phyloP scores from a whole-genome alignment of 1,140 invertebrate species.

The Lordiphosa collinella region DNA sequence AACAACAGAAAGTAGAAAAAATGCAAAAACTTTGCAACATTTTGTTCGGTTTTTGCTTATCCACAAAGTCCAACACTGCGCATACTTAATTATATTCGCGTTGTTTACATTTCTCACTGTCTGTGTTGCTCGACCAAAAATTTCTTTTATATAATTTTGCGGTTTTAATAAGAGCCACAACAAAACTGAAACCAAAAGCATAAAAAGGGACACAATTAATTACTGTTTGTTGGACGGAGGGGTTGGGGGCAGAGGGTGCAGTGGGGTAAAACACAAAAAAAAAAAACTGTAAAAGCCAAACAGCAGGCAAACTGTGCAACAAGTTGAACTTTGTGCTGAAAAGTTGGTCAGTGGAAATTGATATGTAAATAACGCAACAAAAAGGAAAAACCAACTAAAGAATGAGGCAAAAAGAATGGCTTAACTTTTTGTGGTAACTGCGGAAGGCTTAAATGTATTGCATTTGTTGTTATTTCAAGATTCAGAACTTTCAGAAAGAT shows the following conservation, averaged over 20 bases:
- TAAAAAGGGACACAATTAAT: constrained; percentile 70
- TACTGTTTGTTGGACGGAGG: constrained; percentile 20
- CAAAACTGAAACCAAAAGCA: constrained; percentile 21
- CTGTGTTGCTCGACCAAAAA: constrained; percentile 16
- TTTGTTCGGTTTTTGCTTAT: neutral
- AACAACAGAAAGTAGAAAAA: constrained; percentile 9
- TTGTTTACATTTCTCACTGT: constrained; percentile 45
- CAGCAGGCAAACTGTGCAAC: constrained; percentile 46
- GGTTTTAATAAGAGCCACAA: constrained; percentile 44
- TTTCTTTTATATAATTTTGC: constrained; percentile 48
- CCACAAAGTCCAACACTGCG: constrained; percentile 58
- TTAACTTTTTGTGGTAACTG: neutral
- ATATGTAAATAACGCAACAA: constrained; percentile 48
- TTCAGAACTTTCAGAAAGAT: neutral
- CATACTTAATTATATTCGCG: constrained; percentile 70
- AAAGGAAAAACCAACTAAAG: constrained; percentile 10
- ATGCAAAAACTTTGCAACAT: constrained; percentile 33
- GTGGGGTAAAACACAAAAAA: constrained; percentile 12
- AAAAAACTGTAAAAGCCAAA: constrained; percentile 18
- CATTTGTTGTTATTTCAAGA: neutral
- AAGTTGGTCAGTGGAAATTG: constrained; percentile 39
- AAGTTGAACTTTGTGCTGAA: constrained; percentile 52
- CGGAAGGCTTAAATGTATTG: neutral
- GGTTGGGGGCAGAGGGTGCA: too few species aligned
- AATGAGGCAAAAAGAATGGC: constrained; percentile 14